phyloP scores from a whole-genome alignment of 2,888 invertebrate species.

The Torymus tubicola region DNA sequence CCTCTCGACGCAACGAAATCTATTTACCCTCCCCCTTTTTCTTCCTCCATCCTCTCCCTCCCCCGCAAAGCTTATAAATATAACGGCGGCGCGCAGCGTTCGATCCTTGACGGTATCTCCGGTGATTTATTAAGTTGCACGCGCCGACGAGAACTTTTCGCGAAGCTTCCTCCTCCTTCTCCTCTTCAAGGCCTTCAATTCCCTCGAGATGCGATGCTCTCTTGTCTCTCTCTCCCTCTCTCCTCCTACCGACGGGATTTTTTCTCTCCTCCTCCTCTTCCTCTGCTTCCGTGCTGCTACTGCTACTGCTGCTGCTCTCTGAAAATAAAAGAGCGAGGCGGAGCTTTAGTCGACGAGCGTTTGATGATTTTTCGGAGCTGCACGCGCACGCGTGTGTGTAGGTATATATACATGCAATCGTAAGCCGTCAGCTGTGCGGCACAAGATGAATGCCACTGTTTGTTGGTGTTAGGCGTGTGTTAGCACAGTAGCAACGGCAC shows the following conservation, averaged over 20 bases:
- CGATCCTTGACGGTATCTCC: constrained; percentile 54
- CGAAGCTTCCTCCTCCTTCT: not conserved
- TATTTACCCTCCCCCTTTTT: constrained; percentile 27
- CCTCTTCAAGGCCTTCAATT: not conserved
- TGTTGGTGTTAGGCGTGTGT: too few species aligned
- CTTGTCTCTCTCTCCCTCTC: not conserved
- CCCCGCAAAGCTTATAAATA: constrained; percentile 3
- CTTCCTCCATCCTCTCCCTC: not conserved
- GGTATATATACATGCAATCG: too few species aligned
- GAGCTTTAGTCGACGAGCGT: constrained; percentile 25
- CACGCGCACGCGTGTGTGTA: too few species aligned
- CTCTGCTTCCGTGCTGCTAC: too few species aligned
- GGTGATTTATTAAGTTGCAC: constrained; percentile 61
- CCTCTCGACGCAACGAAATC: constrained; percentile 12
- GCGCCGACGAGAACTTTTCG: constrained; percentile 15
- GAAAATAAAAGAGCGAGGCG: constrained; percentile 41
- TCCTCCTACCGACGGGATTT: not conserved
- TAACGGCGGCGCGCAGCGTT: not conserved
- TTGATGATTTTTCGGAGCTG: constrained; percentile 37
- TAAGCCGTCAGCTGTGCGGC: too few species aligned
- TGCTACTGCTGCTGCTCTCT: constrained; percentile 8
- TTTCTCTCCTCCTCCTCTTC: not conserved
- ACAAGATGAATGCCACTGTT: too few species aligned
- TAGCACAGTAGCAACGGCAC: too few species aligned
- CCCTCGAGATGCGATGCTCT: constrained; percentile 10